These are phyloP conservation scores for Lacerta bilineata DNA, from an alignment of 2,797 vertebrate species.

Conservation along the genomic window DNA sequence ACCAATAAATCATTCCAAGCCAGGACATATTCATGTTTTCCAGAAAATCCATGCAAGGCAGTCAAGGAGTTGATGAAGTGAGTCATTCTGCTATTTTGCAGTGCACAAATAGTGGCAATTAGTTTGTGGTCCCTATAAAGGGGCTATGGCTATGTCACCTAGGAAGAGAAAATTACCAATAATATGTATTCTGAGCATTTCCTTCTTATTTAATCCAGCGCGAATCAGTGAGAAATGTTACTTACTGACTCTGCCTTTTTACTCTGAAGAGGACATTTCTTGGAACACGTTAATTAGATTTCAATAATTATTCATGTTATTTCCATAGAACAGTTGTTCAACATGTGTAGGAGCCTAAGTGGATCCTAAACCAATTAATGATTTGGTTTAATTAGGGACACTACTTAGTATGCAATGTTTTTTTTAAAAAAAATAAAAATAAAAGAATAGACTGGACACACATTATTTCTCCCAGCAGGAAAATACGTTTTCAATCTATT, in stretches of 20 bases:
- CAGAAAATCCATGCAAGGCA: conserved; percentile 53
- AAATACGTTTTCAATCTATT: conserved; percentile 24
- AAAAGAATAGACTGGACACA: not conserved
- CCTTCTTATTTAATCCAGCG: conserved; percentile 29
- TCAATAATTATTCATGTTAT: conserved; percentile 62
- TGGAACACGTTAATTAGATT: conserved; percentile 63
- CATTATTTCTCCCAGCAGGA: not conserved
- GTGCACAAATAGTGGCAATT: conserved; percentile 58
- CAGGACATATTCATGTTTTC: conserved; percentile 65
- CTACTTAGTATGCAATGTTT: conserved; percentile 27
- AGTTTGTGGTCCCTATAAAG: conserved; percentile 47
- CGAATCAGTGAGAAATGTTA: conserved; percentile 9
- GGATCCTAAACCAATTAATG: conserved; percentile 48
- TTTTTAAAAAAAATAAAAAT: not conserved
- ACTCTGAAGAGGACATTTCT: conserved; percentile 57
- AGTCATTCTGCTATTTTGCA: conserved; percentile 35
- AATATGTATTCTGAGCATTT: conserved; percentile 14
- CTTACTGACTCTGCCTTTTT: not conserved
- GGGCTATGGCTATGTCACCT: conserved; percentile 19
- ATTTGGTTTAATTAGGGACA: conserved; percentile 52
- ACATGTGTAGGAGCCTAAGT: conserved; percentile 34
- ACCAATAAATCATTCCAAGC: conserved; percentile 73
- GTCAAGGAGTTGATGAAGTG: conserved; percentile 60
- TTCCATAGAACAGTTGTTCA: conserved; percentile 59
- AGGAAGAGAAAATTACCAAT: not conserved